Conservation (phyloP, 2,888 invertebrate genomes). For the Glyphotaelius pellucidus region DNA sequence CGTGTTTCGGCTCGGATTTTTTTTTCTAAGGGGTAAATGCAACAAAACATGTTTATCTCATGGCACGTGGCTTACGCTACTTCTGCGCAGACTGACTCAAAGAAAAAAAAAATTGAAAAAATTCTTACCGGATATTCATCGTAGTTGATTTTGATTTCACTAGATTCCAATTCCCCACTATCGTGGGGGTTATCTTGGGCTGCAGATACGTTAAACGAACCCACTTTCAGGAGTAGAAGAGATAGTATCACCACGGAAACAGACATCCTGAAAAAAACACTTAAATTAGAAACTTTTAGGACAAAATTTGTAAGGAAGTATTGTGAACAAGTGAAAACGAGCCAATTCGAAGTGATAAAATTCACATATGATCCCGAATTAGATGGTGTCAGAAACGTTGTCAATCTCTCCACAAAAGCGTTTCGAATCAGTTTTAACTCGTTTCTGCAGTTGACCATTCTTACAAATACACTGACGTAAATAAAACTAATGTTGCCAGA, state of each 20-base stretch:
- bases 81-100: too few relatives aligned
- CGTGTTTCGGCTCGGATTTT: too few relatives aligned
- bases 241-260: background rate
- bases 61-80: too few relatives aligned
- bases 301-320: background rate
- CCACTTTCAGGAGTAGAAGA: background rate
- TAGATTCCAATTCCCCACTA: slow-evolving; percentile 2
- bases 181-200: slow-evolving; percentile 35
- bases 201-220: background rate
- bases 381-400: background rate
- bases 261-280: slow-evolving; percentile 20
- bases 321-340: background rate
- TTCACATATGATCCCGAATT: background rate
- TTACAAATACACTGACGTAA: too few relatives aligned
- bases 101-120: background rate
- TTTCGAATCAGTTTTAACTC: too few relatives aligned
- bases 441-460: too few relatives aligned
- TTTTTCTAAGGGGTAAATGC: too few relatives aligned
- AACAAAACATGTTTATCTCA: too few relatives aligned
- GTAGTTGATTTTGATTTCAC: slow-evolving; percentile 34
- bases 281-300: background rate
- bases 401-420: background rate
- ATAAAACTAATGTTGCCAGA: too few relatives aligned
- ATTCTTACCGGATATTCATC: slow-evolving; percentile 45
- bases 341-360: too few relatives aligned